Percentiles rank a stretch among this genome's conserved stretches.
phyloP scores from a whole-genome alignment of 30 jellyfish, hydroid and myxozoan genomes.

The Phacellophora camtschatica region DNA sequence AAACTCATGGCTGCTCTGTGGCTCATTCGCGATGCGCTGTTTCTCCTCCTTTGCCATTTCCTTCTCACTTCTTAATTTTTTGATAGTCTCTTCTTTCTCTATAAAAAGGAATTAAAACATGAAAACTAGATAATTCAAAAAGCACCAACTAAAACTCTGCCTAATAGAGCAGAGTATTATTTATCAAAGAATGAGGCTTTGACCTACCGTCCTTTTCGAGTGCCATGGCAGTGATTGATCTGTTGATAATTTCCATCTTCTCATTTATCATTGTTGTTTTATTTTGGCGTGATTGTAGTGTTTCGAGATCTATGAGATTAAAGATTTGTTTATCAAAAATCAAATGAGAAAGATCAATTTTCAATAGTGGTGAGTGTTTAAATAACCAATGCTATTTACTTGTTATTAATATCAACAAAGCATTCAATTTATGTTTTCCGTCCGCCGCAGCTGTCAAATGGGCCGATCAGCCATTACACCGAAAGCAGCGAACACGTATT shows the following conservation, averaged over 20 bases:
- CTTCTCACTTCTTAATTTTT: background rate
- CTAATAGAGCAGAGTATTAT: background rate
- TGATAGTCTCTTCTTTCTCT: slow-evolving; percentile 44
- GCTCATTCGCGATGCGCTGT: slow-evolving; percentile 2
- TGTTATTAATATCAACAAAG: no score
- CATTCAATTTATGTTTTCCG: no score
- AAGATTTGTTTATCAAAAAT: background rate
- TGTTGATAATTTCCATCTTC: slow-evolving; percentile 12
- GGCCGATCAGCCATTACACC: no score
- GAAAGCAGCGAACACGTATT: no score
- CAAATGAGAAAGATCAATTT: no score
- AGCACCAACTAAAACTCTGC: no score
- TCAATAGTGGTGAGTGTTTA: no score
- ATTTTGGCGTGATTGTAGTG: background rate
- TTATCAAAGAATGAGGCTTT: background rate
- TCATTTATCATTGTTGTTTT: background rate
- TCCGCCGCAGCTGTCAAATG: no score
- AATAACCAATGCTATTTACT: no score
- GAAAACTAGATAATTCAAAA: no score
- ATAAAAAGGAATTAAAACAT: no score
- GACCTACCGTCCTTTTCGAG: slow-evolving; percentile 50
- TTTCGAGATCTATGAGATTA: background rate
- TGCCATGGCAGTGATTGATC: slow-evolving; percentile 26
- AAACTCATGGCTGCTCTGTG: slow-evolving; percentile 32
- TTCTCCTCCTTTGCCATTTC: background rate